A percentile compares a stretch with the other conserved stretches of the same genome.
phyloP scores from a whole-genome alignment of 30 jellyfish, hydroid and myxozoan species.

The Aurelia sp. region DNA sequence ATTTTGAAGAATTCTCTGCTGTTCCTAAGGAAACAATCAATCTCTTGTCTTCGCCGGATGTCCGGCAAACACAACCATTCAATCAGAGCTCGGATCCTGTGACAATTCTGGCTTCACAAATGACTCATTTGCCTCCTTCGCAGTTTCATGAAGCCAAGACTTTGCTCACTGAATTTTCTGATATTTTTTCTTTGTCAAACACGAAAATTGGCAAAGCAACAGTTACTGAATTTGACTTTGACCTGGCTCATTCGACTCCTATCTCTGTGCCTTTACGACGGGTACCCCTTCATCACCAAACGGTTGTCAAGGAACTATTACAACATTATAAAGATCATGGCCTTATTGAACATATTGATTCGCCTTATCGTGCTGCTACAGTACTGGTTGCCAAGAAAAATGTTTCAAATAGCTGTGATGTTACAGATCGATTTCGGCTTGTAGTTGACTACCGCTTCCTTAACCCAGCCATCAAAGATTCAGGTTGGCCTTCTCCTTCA shows the following conservation, averaged over 20 bases:
- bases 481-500: conserved; percentile 51
- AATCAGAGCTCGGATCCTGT: not conserved
- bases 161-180: conserved; percentile 29
- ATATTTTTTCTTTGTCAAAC: conserved; percentile 45
- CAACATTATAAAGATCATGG: conserved; percentile 32
- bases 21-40: too few relatives aligned
- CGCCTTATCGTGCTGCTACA: conserved; percentile 64
- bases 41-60: too few relatives aligned
- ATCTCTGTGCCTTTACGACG: conserved; percentile 51
- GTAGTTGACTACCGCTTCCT: conserved; percentile 38
- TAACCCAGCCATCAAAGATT: conserved; percentile 24
- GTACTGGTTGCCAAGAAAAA: conserved; percentile 35
- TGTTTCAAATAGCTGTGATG: conserved; percentile 25
- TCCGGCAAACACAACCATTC: too few relatives aligned
- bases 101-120: conserved; percentile 15
- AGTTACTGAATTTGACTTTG: conserved; percentile 25
- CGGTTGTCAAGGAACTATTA: conserved; percentile 21
- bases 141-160: conserved; percentile 47
- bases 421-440: conserved; percentile 14
- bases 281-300: conserved; percentile 43
- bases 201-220: conserved; percentile 35
- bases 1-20: not conserved
- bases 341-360: conserved; percentile 41
- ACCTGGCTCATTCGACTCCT: conserved; percentile 31
- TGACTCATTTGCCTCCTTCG: conserved; percentile 38